These are phyloP conservation scores for Zosterops borbonicus DNA, from an alignment of 2,113 vertebrate species.

Conservation along the genomic window DNA sequence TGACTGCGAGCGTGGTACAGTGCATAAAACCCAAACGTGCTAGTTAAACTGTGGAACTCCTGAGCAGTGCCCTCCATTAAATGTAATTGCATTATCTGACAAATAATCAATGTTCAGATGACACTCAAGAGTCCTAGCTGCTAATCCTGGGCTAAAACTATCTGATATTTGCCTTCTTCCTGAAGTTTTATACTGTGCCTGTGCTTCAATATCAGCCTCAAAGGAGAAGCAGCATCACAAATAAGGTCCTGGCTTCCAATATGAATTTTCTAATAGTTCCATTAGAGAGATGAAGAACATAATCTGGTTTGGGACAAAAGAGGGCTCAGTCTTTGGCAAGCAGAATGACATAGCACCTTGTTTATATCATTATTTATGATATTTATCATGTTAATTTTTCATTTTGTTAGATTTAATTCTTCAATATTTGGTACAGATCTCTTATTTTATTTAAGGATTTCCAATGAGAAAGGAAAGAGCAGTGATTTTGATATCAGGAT, in stretches of 20 bases:
- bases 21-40: constrained; percentile 55
- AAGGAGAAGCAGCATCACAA: constrained; percentile 39
- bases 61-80: constrained; percentile 70
- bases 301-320: constrained; percentile 18
- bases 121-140: constrained; percentile 69
- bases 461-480: not conserved
- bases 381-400: constrained; percentile 24
- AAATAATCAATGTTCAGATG: constrained; percentile 72
- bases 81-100: constrained; percentile 73
- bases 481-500: constrained; percentile 28
- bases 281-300: constrained; percentile 39
- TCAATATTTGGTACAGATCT: constrained; percentile 29
- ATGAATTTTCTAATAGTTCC: constrained; percentile 19
- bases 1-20: not conserved
- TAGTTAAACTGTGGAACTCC: constrained; percentile 61
- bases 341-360: constrained; percentile 5
- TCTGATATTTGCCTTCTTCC: constrained; percentile 51
- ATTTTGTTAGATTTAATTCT: constrained; percentile 7
- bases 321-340: not conserved
- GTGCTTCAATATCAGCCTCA: constrained; percentile 9
- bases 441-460: constrained; percentile 22
- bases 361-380: not conserved
- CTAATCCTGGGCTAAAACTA: constrained; percentile 57
- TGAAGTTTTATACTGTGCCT: constrained; percentile 52
- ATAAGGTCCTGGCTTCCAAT: constrained; percentile 25